These are phyloP conservation scores for Phataginus tricuspis DNA, from an alignment of 2,797 vertebrate species.

Conservation along the genomic window DNA sequence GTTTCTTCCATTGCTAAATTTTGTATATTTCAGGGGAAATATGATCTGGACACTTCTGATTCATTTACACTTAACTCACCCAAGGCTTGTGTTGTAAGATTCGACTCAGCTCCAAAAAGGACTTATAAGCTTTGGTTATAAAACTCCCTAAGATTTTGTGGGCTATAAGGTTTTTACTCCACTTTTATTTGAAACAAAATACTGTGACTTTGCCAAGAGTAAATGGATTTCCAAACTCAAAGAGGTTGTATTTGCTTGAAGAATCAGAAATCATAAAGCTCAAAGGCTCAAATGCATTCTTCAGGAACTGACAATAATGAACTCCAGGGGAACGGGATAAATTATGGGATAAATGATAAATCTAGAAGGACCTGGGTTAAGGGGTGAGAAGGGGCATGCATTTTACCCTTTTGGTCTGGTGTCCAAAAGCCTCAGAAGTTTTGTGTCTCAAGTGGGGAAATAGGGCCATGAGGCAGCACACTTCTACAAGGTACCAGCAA, in stretches of 20 bases:
- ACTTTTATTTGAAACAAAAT: constrained; percentile 76
- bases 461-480: not conserved
- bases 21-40: constrained; percentile 79
- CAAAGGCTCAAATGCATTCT: constrained; percentile 64
- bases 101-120: constrained; percentile 75
- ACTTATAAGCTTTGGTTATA: constrained; percentile 76
- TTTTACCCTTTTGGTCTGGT: constrained; percentile 55
- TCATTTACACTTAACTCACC: constrained; percentile 79
- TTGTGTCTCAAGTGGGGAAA: constrained; percentile 54
- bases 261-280: constrained; percentile 72
- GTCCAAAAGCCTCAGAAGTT: constrained; percentile 59
- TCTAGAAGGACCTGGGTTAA: constrained; percentile 32
- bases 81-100: constrained; percentile 75
- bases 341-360: constrained; percentile 55
- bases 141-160: constrained; percentile 75
- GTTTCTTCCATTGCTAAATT: constrained; percentile 78
- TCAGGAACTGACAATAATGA: constrained; percentile 69
- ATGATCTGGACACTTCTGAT: constrained; percentile 75
- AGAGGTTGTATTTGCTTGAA: constrained; percentile 73
- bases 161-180: constrained; percentile 66
- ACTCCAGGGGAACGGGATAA: constrained; percentile 19
- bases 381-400: constrained; percentile 7
- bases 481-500: constrained; percentile 44
- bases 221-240: constrained; percentile 79
- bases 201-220: constrained; percentile 75